Evolutionary conservation across 2,113 vertebrate genomes (phyloP).

Genomic region (Jacana jacana): DNA sequence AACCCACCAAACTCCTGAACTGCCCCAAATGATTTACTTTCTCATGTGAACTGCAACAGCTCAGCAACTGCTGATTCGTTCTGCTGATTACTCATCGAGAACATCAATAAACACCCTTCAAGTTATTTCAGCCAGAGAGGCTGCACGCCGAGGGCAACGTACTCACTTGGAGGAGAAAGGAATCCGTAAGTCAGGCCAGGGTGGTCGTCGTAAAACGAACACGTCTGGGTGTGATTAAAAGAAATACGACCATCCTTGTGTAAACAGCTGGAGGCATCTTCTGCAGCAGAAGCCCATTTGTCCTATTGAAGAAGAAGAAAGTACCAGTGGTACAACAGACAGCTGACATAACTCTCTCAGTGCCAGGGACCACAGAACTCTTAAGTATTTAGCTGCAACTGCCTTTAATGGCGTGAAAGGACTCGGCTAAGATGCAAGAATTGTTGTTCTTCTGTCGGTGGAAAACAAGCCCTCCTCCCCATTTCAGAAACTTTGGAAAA

Average conservation of each 20-base stretch:
- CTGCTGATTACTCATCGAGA: not conserved
- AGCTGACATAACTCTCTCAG: not conserved
- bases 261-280: constrained; percentile 66
- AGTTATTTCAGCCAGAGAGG: not conserved
- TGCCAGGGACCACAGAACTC: not conserved
- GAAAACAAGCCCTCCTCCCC: not conserved
- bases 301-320: constrained; percentile 61
- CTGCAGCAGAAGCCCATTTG: constrained; percentile 23
- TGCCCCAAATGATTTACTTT: not conserved
- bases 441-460: not conserved
- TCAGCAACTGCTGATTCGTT: not conserved
- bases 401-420: not conserved
- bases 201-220: constrained; percentile 74
- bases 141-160: not conserved
- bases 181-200: constrained; percentile 69
- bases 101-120: not conserved
- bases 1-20: not conserved
- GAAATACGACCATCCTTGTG: constrained; percentile 71
- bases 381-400: not conserved
- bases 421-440: not conserved
- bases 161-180: constrained; percentile 73
- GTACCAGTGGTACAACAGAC: not conserved
- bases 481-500: not conserved
- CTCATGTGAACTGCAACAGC: not conserved
- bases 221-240: constrained; percentile 66